phyloP scores from a whole-genome alignment of 2,797 vertebrate species.

The Pristis pectinata region DNA sequence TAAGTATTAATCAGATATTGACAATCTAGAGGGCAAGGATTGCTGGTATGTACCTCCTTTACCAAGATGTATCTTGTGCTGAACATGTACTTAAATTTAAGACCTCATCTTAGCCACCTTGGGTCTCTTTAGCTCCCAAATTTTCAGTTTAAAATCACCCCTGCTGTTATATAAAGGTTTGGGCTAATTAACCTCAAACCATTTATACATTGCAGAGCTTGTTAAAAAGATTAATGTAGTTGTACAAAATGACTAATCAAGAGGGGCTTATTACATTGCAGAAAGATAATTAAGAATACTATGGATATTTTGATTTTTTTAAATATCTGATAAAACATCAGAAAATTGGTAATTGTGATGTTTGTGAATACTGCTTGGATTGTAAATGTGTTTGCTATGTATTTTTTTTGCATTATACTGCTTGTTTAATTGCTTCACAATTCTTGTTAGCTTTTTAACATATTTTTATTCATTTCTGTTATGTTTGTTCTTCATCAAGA shows the following conservation, averaged over 20 bases:
- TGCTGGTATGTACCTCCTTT: no score
- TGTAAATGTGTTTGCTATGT: not conserved
- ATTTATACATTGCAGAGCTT: not conserved
- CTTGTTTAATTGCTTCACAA: not conserved
- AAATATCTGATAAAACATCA: not conserved
- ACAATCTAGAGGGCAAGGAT: no score
- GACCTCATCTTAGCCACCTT: no score
- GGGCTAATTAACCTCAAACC: not conserved
- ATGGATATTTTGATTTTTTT: not conserved
- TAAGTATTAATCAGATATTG: no score
- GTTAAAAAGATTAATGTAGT: not conserved
- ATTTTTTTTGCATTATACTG: not conserved
- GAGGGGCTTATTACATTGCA: not conserved
- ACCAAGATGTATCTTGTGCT: no score
- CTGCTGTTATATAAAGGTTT: no score
- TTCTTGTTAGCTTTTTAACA: not conserved
- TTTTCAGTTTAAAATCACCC: no score
- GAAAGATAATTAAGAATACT: not conserved
- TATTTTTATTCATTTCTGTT: not conserved
- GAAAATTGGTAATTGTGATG: not conserved
- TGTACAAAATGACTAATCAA: not conserved
- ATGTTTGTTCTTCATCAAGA: no score
- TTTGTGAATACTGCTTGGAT: not conserved
- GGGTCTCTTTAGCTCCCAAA: no score
- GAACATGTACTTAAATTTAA: no score